A percentile compares a stretch with the other conserved stretches of the same genome.
phyloP scores from a whole-genome alignment of 2,797 vertebrate species.

The Labroides dimidiatus region DNA sequence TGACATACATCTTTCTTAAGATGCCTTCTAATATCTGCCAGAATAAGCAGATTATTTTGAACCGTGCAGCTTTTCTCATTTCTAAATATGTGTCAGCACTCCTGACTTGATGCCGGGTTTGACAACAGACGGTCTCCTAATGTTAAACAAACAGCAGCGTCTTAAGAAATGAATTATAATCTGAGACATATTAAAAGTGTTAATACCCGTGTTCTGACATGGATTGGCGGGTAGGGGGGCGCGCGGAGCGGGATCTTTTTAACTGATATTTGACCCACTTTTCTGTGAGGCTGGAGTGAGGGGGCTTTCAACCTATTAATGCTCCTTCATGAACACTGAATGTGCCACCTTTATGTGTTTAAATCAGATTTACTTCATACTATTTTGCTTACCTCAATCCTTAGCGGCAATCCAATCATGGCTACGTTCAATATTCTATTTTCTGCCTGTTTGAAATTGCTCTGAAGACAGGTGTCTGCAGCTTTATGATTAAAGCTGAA shows the following conservation, averaged over 20 bases:
- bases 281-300: not conserved
- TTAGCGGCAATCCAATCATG: conserved; percentile 59
- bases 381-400: conserved; percentile 27
- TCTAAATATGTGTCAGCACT: conserved; percentile 63
- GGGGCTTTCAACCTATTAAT: conserved; percentile 11
- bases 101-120: conserved; percentile 35
- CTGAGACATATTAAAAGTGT: conserved; percentile 58
- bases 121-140: conserved; percentile 42
- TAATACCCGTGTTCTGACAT: conserved; percentile 54
- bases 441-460: conserved; percentile 26
- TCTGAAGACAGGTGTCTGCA: conserved; percentile 30
- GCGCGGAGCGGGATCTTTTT: conserved; percentile 32
- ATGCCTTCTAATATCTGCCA: conserved; percentile 55
- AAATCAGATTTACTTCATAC: conserved; percentile 51
- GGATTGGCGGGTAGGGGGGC: conserved; percentile 21
- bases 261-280: conserved; percentile 64
- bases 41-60: conserved; percentile 73
- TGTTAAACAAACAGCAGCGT: conserved; percentile 52
- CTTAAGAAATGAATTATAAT: conserved; percentile 52
- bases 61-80: conserved; percentile 53
- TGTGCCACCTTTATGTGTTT: conserved; percentile 10
- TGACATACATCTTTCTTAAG: conserved; percentile 61
- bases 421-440: conserved; percentile 23
- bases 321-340: not conserved
- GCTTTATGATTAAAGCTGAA: conserved; percentile 46